Base-by-base conservation (phyloP, 2,113 vertebrate genomes). In the Eretmochelys imbricata region DNA sequence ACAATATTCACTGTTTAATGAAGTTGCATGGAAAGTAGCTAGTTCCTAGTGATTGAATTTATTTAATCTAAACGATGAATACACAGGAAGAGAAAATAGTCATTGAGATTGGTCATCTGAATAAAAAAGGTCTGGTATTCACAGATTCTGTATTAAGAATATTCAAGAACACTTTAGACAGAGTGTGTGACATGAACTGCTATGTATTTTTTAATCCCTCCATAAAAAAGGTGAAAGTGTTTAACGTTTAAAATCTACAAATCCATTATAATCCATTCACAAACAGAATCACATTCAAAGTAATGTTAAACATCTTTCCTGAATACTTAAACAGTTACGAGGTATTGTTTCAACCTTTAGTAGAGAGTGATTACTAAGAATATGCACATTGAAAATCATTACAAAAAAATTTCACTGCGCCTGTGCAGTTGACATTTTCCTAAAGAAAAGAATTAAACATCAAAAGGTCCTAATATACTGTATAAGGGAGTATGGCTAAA, bases 1-100 rank as follows among this genome's bases (percentile, higher is more conserved):
- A 98, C 90, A 93, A 59, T 92, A 95, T 96, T 96, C 92, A 91
- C 86, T 97, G 89, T 88, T 95, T 97, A 97, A 97, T 97, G 92
- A 98, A 95, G 93, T 94, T 97, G 89, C 93, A 93, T 88, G 83
- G 69, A 94, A 96, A 96, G 92, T n/a, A 84, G 83, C 90, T n/a
- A 80, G 82, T 90, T 91, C 91, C 95, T 95, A 95, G 80, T 51
- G 55, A 92, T 51, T 87, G 87, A 91, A 57, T 94, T 96, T 93
- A 95, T 96, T 96, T 88, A 93, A 93, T 54, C 92, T 80, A 89
- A 97, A 92, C 83, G 88, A 96, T 81, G 83, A 97, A 95, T 53
- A 82, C 22, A 81, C 27, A 76, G 94, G 82, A 88, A 75, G 90
- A 92, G 95, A 79, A 55, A 94, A 90, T 48, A 80, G 69, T 69